phyloP scores from a whole-genome alignment of 2,797 vertebrate species.

The Craterocephalus amniculus region DNA sequence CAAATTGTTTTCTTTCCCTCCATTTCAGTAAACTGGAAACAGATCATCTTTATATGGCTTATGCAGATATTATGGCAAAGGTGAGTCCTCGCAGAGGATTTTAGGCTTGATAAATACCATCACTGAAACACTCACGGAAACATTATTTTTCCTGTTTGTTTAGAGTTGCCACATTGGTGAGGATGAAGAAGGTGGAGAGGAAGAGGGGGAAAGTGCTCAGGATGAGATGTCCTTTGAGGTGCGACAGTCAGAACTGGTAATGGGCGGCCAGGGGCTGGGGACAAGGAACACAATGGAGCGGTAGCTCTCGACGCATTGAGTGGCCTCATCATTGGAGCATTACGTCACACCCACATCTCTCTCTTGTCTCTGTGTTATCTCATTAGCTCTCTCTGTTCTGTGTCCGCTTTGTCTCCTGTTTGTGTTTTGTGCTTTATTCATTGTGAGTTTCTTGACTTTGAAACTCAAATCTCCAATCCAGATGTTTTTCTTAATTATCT shows the following conservation, averaged over 20 bases:
- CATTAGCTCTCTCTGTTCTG: slow-evolving; percentile 25
- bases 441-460: slow-evolving; percentile 49
- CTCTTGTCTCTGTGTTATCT: slow-evolving; percentile 35
- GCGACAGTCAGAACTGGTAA: slow-evolving; percentile 87
- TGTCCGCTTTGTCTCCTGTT: slow-evolving; percentile 41
- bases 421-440: slow-evolving; percentile 47
- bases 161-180: slow-evolving; percentile 94
- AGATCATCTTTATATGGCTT: slow-evolving; percentile 95
- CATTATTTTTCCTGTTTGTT: not conserved
- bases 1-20: slow-evolving; percentile 15
- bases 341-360: slow-evolving; percentile 58
- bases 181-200: slow-evolving; percentile 86
- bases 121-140: not conserved
- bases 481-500: slow-evolving; percentile 25
- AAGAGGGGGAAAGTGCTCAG: slow-evolving; percentile 79
- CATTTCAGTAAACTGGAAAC: slow-evolving; percentile 90
- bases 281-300: slow-evolving; percentile 84
- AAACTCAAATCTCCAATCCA: slow-evolving; percentile 62
- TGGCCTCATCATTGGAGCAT: slow-evolving; percentile 79
- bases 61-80: slow-evolving; percentile 98
- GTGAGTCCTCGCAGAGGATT: slow-evolving; percentile 70
- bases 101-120: not conserved
- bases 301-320: slow-evolving; percentile 83
- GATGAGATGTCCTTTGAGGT: slow-evolving; percentile 93
- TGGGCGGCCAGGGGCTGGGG: slow-evolving; percentile 83